These are phyloP conservation scores for Artemisiospiza belli DNA, from an alignment of 2,113 vertebrate species.

Conservation along the genomic window DNA sequence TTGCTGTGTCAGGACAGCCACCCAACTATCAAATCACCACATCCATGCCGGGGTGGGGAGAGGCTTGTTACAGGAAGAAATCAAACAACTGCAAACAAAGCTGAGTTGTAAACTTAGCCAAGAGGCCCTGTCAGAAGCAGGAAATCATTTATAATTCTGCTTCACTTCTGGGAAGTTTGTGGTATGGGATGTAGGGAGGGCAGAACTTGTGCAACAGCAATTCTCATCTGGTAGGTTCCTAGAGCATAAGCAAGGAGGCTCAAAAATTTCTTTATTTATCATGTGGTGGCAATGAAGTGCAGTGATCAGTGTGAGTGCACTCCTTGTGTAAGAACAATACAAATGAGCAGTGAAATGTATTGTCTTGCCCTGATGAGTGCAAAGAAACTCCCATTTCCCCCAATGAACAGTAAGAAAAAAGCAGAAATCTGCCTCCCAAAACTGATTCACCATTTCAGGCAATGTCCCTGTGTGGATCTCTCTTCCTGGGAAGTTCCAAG, in stretches of 20 bases:
- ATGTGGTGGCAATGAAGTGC: rapidly evolving
- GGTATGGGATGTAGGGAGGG: background rate
- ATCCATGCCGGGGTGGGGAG: background rate
- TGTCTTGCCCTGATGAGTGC: too few relatives aligned
- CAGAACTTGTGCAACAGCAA: background rate
- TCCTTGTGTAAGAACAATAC: background rate
- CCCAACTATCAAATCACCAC: background rate
- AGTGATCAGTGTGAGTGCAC: background rate
- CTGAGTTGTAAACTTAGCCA: background rate
- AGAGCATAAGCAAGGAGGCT: background rate
- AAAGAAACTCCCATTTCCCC: background rate
- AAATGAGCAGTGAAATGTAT: background rate
- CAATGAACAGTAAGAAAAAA: background rate
- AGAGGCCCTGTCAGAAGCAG: background rate
- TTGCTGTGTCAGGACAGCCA: background rate
- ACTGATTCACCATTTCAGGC: background rate
- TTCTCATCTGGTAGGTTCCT: background rate
- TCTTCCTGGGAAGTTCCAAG: background rate
- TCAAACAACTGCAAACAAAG: slow-evolving; percentile 16
- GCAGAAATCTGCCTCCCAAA: background rate
- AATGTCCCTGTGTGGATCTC: rapidly evolving
- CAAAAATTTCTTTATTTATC: background rate
- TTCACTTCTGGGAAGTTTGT: background rate
- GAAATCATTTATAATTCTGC: background rate
- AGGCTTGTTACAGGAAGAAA: slow-evolving; percentile 21